Conservation (phyloP, 1,140 invertebrate species). For the Venustaconcha ellipsiformis region DNA sequence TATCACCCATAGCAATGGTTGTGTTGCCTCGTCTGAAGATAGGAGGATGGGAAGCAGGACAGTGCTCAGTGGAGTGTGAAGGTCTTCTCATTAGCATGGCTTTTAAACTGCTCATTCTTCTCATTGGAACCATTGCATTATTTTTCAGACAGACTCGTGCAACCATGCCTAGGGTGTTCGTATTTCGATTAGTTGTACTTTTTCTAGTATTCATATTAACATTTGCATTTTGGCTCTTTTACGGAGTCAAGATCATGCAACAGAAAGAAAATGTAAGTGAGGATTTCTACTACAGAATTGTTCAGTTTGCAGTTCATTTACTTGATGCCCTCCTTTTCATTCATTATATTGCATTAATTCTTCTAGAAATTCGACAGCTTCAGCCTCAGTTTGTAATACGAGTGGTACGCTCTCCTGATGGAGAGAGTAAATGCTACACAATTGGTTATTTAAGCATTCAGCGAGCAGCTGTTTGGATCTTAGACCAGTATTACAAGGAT, state of each 20-base stretch:
- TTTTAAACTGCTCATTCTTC: slow-evolving; percentile 92
- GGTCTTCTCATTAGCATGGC: slow-evolving; percentile 91
- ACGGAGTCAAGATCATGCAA: slow-evolving; percentile 81
- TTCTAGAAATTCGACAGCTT: slow-evolving; percentile 92
- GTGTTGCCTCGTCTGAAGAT: slow-evolving; percentile 79
- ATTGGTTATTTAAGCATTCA: slow-evolving; percentile 94
- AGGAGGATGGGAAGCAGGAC: slow-evolving; percentile 72
- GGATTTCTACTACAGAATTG: slow-evolving; percentile 75
- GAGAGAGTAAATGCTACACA: slow-evolving; percentile 78
- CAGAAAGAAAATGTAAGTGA: slow-evolving; percentile 37
- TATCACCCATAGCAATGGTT: slow-evolving; percentile 95
- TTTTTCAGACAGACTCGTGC: slow-evolving; percentile 73
- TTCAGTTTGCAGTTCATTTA: slow-evolving; percentile 90
- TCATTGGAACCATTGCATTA: slow-evolving; percentile 90
- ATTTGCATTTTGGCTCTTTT: slow-evolving; percentile 98
- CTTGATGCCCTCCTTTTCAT: slow-evolving; percentile 94
- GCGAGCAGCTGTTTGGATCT: slow-evolving; percentile 90
- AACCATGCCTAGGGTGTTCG: slow-evolving; percentile 93
- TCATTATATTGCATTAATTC: slow-evolving; percentile 92
- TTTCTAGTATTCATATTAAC: slow-evolving; percentile 91
- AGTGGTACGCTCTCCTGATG: slow-evolving; percentile 93
- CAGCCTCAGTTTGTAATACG: slow-evolving; percentile 92
- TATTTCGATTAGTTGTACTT: slow-evolving; percentile 89
- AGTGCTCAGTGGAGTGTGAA: slow-evolving; percentile 87
- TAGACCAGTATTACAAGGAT: slow-evolving; percentile 96